phyloP scores from a whole-genome alignment of 2,797 vertebrate genomes.

The Neopelma chrysocephalum region DNA sequence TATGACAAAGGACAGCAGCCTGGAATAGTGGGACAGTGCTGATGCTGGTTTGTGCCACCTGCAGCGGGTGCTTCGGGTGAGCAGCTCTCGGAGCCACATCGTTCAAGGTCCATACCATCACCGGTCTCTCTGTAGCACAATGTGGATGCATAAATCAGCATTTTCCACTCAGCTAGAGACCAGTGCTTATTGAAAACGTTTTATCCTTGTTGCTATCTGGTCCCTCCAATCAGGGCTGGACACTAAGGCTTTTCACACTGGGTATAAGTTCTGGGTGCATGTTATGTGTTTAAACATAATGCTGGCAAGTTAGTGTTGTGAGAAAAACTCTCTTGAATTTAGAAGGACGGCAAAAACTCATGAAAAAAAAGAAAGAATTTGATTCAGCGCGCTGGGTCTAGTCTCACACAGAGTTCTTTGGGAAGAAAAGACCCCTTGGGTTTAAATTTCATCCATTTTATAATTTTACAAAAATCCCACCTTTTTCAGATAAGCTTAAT shows the following conservation, averaged over 20 bases:
- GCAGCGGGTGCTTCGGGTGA: neutral
- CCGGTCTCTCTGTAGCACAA: neutral
- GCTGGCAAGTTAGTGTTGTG: neutral
- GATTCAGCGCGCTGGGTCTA: no score
- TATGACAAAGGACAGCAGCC: neutral
- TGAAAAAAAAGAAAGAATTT: no score
- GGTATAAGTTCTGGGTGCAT: neutral
- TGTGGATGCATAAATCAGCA: neutral
- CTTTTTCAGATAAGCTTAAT: no score
- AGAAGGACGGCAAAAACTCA: no score
- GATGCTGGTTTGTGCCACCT: neutral
- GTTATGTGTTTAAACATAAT: neutral
- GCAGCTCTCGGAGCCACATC: accelerated
- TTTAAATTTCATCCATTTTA: no score
- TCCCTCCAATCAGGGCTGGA: neutral
- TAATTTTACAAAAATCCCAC: no score
- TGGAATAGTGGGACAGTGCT: neutral
- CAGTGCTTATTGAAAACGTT: neutral
- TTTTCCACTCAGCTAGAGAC: neutral
- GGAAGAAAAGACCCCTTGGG: no score
- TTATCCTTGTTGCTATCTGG: neutral
- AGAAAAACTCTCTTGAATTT: no score
- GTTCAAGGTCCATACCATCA: neutral
- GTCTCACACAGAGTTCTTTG: no score
- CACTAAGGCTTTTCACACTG: neutral